Evolutionary conservation across 1,140 invertebrate species (phyloP).

Genomic region (Neodiprion fabricii): DNA sequence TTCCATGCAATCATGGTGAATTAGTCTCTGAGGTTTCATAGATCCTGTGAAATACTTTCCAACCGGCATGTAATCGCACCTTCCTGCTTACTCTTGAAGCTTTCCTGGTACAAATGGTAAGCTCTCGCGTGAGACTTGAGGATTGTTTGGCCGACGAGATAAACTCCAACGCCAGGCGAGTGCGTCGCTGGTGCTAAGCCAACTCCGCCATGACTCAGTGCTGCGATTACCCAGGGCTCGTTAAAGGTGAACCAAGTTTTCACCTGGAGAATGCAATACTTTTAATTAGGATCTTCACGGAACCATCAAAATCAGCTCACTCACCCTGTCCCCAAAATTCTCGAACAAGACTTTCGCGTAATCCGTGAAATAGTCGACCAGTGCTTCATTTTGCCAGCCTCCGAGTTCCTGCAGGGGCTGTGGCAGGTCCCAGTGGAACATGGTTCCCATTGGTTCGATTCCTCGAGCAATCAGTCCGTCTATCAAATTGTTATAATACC

Average conservation of each 20-base stretch:
- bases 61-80: conserved; percentile 38
- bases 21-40: neutral
- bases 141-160: conserved; percentile 53
- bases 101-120: conserved; percentile 53
- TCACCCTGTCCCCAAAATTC: conserved; percentile 41
- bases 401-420: conserved; percentile 49
- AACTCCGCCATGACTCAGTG: conserved; percentile 47
- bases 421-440: conserved; percentile 69
- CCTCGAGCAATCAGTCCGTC: conserved; percentile 63
- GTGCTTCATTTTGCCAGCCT: conserved; percentile 35
- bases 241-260: conserved; percentile 65
- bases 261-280: conserved; percentile 39
- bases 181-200: conserved; percentile 41
- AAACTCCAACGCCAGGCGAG: conserved; percentile 45
- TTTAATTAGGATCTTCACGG: conserved; percentile 13
- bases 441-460: conserved; percentile 65
- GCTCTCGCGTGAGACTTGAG: conserved; percentile 56
- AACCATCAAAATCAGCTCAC: conserved; percentile 11
- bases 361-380: conserved; percentile 33
- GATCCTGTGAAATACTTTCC: conserved; percentile 12
- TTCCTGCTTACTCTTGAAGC: conserved; percentile 49
- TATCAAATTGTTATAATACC: conserved; percentile 70
- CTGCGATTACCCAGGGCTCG: conserved; percentile 54
- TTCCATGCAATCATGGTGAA: neutral
- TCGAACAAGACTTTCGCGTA: conserved; percentile 36